Base-by-base conservation (phyloP, 2,888 invertebrate species). In the Candidula unifasciata region DNA sequence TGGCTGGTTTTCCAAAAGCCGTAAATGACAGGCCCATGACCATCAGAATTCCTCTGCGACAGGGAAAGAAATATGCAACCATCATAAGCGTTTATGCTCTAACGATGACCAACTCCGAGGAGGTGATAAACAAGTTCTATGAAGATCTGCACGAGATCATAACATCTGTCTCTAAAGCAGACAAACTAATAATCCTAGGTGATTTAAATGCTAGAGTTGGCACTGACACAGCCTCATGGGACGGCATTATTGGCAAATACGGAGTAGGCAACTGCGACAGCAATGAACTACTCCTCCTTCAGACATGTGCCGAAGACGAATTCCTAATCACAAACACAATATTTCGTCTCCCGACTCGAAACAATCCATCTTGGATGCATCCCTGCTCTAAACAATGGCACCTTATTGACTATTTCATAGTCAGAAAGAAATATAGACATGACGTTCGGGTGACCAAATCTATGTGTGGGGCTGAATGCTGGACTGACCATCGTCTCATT, bases 371-470 rank as follows among this genome's bases (percentile, higher is more conserved):
- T 21, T 84, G 71, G 60, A 71, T 79, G 80, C 80, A 84, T 21
- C 80, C 84, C 8, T 76, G 68, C 84, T 84, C 80, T 21, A 76
- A 54, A 80, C 74, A 80, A n/a, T 84, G 84, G 80, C 80, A 80
- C 68, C 84, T 84, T 27, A 73, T 80, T 24, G 80, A 84, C 57
- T 84, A 37, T n/a, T n/a, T n/a, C n/a, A n/a, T n/a, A n/a, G n/a
- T n/a, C n/a, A n/a, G n/a, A n/a, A n/a, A n/a, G n/a, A n/a, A n/a
- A n/a, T n/a, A n/a, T n/a, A n/a, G n/a, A n/a, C n/a, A n/a, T n/a
- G n/a, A n/a, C n/a, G n/a, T n/a, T n/a, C n/a, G n/a, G n/a, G n/a
- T n/a, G n/a, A n/a, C n/a, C n/a, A n/a, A n/a, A n/a, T n/a, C n/a
- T 24, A 84, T 76, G 84, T 80, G n/a, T 21, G 83, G 83, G 24